phyloP scores from a whole-genome alignment of 92 coral and sea anemone species.

The Anthopleura xanthogrammica region DNA sequence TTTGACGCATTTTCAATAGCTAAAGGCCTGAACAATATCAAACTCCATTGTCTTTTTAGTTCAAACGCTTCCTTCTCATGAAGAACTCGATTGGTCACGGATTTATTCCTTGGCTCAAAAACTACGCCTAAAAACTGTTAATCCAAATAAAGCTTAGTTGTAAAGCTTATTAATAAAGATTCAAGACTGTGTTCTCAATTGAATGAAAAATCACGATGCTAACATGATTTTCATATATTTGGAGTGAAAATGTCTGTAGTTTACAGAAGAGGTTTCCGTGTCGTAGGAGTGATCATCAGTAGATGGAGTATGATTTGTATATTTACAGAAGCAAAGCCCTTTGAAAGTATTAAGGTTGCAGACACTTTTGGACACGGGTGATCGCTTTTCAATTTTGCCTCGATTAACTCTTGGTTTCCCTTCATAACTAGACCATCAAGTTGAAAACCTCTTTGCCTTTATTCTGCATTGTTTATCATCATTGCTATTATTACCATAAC shows the following conservation, averaged over 20 bases:
- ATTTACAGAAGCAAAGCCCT: not conserved
- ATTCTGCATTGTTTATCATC: not conserved
- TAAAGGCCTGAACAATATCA: not conserved
- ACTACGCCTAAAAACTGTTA: not conserved
- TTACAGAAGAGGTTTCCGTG: not conserved
- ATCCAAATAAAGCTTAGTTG: not conserved
- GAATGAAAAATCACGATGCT: not conserved
- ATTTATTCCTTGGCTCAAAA: not conserved
- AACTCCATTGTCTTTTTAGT: not conserved
- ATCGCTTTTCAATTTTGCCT: not conserved
- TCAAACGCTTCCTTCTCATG: not conserved
- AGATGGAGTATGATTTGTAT: not conserved
- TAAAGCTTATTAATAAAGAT: not conserved
- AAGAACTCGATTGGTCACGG: not conserved
- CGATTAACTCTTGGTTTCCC: not conserved
- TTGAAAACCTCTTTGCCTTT: not conserved
- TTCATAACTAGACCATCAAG: not conserved
- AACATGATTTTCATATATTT: not conserved
- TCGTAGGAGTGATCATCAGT: not conserved
- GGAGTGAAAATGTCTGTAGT: not conserved
- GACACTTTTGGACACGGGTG: not conserved
- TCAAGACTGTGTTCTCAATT: not conserved
- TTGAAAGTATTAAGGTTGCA: not conserved
- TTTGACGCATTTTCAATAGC: not conserved
- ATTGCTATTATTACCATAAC: not conserved